phyloP scores from a whole-genome alignment of 2,888 invertebrate species.

The Odontocolon sp. region DNA sequence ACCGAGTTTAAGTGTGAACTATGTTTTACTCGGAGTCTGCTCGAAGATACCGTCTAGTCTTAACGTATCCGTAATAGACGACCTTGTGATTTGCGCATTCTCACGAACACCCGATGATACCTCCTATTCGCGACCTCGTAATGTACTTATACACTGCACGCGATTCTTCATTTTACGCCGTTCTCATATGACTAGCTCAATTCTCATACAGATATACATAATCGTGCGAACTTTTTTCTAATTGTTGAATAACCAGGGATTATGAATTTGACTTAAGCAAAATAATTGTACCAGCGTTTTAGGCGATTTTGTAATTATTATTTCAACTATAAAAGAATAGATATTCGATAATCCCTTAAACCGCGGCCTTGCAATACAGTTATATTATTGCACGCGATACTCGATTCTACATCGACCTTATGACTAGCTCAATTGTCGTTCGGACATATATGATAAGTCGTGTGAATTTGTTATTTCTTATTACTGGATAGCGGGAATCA shows the following conservation, averaged over 20 bases:
- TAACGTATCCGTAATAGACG: constrained; percentile 17
- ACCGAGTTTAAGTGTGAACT: constrained; percentile 58
- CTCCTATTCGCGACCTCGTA: not conserved
- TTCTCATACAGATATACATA: not conserved
- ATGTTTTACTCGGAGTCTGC: constrained; percentile 64
- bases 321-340: no score
- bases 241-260: not conserved
- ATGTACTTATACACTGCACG: constrained; percentile 4
- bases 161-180: not conserved
- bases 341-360: no score
- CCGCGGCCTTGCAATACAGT: no score
- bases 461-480: no score
- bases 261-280: not conserved
- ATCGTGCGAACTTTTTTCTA: not conserved
- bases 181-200: not conserved
- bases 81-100: constrained; percentile 41
- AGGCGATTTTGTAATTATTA: no score
- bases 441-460: no score
- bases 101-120: not conserved
- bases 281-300: no score
- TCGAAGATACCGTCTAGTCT: constrained; percentile 46
- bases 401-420: no score
- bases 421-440: no score
- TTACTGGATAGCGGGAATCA: no score
- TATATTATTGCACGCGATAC: no score